phyloP scores from a whole-genome alignment of 2,113 vertebrate species.

The Perccottus glenii region DNA sequence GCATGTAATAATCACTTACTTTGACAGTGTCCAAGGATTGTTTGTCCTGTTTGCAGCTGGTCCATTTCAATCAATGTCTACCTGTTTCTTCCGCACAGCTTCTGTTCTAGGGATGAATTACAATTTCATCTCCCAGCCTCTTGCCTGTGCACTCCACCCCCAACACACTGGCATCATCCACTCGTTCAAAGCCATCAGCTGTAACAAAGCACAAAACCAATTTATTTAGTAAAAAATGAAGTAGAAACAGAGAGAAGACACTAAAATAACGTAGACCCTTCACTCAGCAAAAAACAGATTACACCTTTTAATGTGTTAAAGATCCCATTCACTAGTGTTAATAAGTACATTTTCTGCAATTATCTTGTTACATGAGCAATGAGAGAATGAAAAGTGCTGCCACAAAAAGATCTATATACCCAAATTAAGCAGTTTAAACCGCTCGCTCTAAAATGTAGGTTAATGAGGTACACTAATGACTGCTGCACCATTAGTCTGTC shows the following conservation, averaged over 20 bases:
- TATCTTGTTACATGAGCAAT: no score
- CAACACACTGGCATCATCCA: conserved; percentile 1
- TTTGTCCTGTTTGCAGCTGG: conserved; percentile 15
- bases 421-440: background rate
- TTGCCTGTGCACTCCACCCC: conserved; percentile 30
- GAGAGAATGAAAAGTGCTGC: background rate
- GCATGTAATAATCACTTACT: conserved; percentile 43
- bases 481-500: background rate
- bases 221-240: conserved; percentile 15
- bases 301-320: background rate
- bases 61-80: conserved; percentile 22
- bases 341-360: no score
- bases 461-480: conserved; percentile 34
- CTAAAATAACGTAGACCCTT: conserved; percentile 4
- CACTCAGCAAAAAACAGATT: background rate
- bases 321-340: no score
- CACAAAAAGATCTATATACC: background rate
- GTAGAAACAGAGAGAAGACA: conserved; percentile 1
- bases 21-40: conserved; percentile 12
- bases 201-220: conserved; percentile 33
- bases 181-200: conserved; percentile 42
- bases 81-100: conserved; percentile 9
- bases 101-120: conserved; percentile 42
- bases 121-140: conserved; percentile 20
- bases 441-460: conserved; percentile 30